These are phyloP conservation scores for Tokudaia muenninki DNA, from an alignment of 2,797 vertebrate genomes.

Conservation along the genomic window DNA sequence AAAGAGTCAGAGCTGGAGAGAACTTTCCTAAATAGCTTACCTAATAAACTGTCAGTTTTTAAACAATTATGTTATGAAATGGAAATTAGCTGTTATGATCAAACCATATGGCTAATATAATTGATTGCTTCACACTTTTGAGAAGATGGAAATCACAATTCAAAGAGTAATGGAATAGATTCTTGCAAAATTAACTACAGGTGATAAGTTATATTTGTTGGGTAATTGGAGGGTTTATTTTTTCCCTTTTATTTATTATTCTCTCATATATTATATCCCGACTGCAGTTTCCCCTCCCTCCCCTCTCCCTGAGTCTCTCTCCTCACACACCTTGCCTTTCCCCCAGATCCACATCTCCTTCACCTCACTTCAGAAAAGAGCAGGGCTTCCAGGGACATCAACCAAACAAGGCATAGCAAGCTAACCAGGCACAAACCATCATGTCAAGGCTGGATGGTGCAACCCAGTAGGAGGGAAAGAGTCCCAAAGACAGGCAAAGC, in stretches of 20 bases:
- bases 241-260: neutral
- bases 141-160: conserved; percentile 82
- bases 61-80: conserved; percentile 85
- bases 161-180: conserved; percentile 79
- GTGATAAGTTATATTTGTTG: conserved; percentile 77
- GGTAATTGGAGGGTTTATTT: conserved; percentile 48
- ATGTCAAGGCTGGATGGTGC: neutral
- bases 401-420: neutral
- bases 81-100: conserved; percentile 86
- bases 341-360: neutral
- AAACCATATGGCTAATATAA: conserved; percentile 88
- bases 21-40: conserved; percentile 85
- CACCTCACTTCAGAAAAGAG: neutral
- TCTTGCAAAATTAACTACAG: conserved; percentile 83
- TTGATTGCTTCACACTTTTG: conserved; percentile 86
- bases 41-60: conserved; percentile 86
- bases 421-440: neutral
- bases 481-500: neutral
- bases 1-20: conserved; percentile 71
- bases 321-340: neutral
- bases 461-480: neutral
- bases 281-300: neutral
- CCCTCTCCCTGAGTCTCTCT: neutral
- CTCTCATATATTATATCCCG: neutral
- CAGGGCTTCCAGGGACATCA: neutral